Evolutionary conservation across 2,797 vertebrate genomes (phyloP).

Genomic region (Lophura swinhoii): DNA sequence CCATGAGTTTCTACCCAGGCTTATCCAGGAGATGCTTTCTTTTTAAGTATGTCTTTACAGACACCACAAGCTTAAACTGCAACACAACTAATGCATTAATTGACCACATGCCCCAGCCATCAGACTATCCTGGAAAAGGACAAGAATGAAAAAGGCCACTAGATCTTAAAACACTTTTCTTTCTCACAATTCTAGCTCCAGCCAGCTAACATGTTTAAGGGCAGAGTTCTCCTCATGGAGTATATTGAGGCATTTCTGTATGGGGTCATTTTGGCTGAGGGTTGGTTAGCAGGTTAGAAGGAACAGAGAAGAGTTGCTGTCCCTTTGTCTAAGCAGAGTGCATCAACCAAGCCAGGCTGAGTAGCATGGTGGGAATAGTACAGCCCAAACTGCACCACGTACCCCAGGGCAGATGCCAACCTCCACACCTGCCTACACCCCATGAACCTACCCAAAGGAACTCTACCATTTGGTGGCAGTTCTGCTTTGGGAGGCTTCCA

Average conservation of each 20-base stretch:
- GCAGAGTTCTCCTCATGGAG: background rate
- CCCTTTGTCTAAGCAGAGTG: background rate
- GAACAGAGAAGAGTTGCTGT: background rate
- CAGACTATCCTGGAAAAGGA: background rate
- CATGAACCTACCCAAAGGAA: background rate
- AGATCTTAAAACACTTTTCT: background rate
- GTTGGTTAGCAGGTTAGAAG: background rate
- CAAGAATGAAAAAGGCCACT: background rate
- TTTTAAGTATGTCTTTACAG: too few species aligned
- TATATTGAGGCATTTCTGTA: background rate
- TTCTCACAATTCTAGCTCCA: background rate
- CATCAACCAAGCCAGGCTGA: background rate
- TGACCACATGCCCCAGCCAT: fast-evolving
- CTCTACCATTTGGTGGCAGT: background rate
- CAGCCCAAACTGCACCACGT: background rate
- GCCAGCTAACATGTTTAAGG: background rate
- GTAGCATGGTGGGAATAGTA: fast-evolving
- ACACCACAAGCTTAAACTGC: background rate
- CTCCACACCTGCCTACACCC: background rate
- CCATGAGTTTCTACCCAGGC: background rate
- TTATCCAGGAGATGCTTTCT: background rate
- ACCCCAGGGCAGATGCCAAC: background rate
- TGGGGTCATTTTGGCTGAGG: background rate
- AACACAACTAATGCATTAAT: background rate
- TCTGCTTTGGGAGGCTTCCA: background rate